Evolutionary conservation across 2,797 vertebrate genomes (phyloP).

Genomic region (Rhinichthys osculus): DNA sequence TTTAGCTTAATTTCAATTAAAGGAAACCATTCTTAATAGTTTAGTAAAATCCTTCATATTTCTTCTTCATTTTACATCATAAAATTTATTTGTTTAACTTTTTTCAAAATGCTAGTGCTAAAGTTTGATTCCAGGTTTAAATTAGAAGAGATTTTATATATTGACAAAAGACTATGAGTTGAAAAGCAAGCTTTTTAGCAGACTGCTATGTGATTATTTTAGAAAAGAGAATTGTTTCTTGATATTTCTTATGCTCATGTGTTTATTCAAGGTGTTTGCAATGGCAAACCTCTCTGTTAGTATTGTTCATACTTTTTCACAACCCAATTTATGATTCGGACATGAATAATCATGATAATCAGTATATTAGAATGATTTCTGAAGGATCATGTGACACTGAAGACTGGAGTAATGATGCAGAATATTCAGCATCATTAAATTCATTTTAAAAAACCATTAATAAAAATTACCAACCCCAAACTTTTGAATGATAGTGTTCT

Average conservation of each 20-base stretch:
- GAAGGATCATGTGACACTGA: too few relatives aligned
- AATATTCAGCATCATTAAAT: too few relatives aligned
- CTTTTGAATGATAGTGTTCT: too few relatives aligned
- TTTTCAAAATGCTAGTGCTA: background rate
- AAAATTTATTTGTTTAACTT: background rate
- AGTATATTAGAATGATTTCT: too few relatives aligned
- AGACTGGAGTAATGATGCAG: too few relatives aligned
- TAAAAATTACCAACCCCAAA: too few relatives aligned
- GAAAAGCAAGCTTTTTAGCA: background rate
- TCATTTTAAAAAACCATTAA: too few relatives aligned
- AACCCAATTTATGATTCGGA: background rate
- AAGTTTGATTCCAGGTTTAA: background rate
- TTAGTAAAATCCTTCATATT: background rate
- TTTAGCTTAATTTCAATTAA: background rate
- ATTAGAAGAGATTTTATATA: background rate
- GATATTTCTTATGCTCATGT: background rate
- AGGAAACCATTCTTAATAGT: background rate
- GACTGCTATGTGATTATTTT: background rate
- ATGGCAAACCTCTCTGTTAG: background rate
- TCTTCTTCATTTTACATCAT: background rate
- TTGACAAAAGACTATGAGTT: background rate
- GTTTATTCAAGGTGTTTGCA: background rate
- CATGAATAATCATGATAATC: background rate
- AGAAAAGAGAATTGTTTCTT: background rate
- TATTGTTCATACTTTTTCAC: background rate